Evolutionary conservation across 2,888 invertebrate species (phyloP).

Genomic region (Acleris laterana): DNA sequence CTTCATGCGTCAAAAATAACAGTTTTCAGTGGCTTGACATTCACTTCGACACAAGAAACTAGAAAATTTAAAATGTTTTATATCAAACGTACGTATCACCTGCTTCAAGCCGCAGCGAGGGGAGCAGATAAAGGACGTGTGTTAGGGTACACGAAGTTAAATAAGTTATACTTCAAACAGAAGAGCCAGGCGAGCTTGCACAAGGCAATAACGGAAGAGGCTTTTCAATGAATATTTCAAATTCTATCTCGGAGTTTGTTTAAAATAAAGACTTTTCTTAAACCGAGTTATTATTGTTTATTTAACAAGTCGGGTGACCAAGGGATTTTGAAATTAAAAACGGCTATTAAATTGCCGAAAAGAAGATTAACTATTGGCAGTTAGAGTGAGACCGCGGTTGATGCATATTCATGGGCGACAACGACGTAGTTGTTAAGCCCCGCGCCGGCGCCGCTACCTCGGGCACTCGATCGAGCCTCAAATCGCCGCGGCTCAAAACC

Average conservation of each 20-base stretch:
- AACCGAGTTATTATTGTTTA: neutral
- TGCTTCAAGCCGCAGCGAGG: neutral
- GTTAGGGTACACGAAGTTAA: conserved; percentile 14
- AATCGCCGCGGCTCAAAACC: too few relatives aligned
- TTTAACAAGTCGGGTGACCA: neutral
- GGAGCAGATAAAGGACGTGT: conserved; percentile 18
- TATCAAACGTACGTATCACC: too few relatives aligned
- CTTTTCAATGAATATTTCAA: conserved; percentile 1
- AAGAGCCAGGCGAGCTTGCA: conserved; percentile 13
- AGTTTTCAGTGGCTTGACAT: too few relatives aligned
- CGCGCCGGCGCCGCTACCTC: conserved; percentile 45
- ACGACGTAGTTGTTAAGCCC: conserved; percentile 56
- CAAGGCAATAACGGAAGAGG: neutral
- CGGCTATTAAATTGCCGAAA: conserved; percentile 52
- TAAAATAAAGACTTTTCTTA: neutral
- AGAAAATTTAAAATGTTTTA: too few relatives aligned
- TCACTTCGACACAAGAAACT: too few relatives aligned
- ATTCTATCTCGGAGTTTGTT: neutral
- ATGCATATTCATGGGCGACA: conserved; percentile 61
- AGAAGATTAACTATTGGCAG: conserved; percentile 59
- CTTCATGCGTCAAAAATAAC: too few relatives aligned
- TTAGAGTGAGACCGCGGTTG: conserved; percentile 51
- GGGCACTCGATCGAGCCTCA: conserved; percentile 45
- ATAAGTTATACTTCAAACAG: conserved; percentile 25
- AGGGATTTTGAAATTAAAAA: conserved; percentile 45